Conservation (phyloP, 2,888 invertebrate genomes). For the Aproaerema taeniolella region DNA sequence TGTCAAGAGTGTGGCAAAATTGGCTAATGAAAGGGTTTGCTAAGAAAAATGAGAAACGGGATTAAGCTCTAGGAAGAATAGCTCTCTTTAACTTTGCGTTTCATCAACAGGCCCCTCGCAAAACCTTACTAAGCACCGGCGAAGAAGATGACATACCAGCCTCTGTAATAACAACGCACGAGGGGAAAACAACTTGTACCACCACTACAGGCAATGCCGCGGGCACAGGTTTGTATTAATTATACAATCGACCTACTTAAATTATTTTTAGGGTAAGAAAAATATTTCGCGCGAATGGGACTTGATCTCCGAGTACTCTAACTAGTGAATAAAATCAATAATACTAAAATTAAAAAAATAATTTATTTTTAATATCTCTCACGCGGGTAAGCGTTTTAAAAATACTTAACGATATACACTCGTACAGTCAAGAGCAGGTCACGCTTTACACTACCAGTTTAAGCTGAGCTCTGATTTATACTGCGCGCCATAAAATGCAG, state of each 20-base stretch:
- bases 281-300: not conserved
- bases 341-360: not conserved
- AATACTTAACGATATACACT: too few species aligned
- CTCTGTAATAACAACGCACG: slow-evolving; percentile 38
- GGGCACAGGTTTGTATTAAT: too few species aligned
- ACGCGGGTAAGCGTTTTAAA: not conserved
- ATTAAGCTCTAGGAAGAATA: too few species aligned
- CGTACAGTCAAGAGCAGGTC: too few species aligned
- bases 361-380: not conserved
- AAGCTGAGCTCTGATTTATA: too few species aligned
- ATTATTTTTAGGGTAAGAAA: not conserved
- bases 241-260: not conserved
- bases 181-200: slow-evolving; percentile 13
- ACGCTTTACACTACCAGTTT: too few species aligned
- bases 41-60: too few species aligned
- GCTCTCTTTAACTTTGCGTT: too few species aligned
- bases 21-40: too few species aligned
- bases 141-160: slow-evolving; percentile 54
- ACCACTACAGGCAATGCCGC: not conserved
- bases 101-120: slow-evolving; percentile 19
- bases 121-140: slow-evolving; percentile 41
- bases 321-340: not conserved
- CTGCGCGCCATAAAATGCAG: too few species aligned
- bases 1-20: not conserved
- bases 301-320: not conserved